phyloP scores from a whole-genome alignment of 2,888 invertebrate species.

The Odontocerum albicorne region DNA sequence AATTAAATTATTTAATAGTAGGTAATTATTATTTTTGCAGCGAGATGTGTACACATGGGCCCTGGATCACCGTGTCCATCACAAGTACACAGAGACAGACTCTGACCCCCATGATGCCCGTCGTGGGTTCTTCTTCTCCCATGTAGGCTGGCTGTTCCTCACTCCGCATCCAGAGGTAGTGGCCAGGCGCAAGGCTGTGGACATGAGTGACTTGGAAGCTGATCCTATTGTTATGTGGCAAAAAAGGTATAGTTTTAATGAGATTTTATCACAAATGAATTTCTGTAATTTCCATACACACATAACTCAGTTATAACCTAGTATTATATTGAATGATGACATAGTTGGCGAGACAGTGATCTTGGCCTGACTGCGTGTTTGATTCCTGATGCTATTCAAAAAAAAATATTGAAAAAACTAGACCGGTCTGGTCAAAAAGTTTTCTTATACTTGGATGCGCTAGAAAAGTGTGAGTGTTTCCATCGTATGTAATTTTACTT shows the following conservation, averaged over 20 bases:
- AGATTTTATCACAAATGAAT: too few relatives aligned
- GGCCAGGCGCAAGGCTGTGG: slow-evolving; percentile 66
- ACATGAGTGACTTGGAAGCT: slow-evolving; percentile 69
- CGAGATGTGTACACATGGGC: slow-evolving; percentile 86
- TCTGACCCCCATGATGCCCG: slow-evolving; percentile 84
- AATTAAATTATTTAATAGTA: background rate
- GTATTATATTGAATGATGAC: too few relatives aligned
- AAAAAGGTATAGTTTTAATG: slow-evolving; percentile 61
- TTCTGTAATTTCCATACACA: too few relatives aligned
- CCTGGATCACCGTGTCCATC: slow-evolving; percentile 84
- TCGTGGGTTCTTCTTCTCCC: slow-evolving; percentile 88
- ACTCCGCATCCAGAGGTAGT: slow-evolving; percentile 82
- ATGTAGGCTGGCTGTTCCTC: slow-evolving; percentile 88
- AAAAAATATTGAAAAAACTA: too few relatives aligned
- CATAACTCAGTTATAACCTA: too few relatives aligned
- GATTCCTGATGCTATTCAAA: too few relatives aligned
- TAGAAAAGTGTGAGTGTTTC: too few relatives aligned
- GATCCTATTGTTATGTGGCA: slow-evolving; percentile 79
- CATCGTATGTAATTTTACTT: too few relatives aligned
- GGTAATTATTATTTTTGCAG: slow-evolving; percentile 49
- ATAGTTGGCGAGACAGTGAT: too few relatives aligned
- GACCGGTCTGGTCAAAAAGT: too few relatives aligned
- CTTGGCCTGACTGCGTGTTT: too few relatives aligned
- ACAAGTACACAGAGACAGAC: slow-evolving; percentile 85
- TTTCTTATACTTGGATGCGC: too few relatives aligned